Conservation (phyloP, 2,888 invertebrate genomes). For the Apotomis capreana region DNA sequence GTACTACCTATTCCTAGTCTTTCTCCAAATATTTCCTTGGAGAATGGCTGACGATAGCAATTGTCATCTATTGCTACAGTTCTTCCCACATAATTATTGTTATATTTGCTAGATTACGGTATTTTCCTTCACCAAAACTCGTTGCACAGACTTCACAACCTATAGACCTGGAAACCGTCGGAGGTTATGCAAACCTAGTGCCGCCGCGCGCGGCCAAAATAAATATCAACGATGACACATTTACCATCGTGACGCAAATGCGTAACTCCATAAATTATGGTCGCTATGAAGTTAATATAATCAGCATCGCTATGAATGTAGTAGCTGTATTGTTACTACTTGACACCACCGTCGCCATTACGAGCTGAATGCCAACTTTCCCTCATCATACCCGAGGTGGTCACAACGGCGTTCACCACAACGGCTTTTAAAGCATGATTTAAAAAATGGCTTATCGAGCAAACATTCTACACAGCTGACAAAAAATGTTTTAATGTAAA, state of each 20-base stretch:
- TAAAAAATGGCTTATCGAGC: no score
- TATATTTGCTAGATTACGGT: background rate
- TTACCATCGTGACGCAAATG: conserved; percentile 29
- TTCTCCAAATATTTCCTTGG: no score
- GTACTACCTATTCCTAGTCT: no score
- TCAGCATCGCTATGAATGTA: background rate
- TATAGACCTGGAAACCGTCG: conserved; percentile 7
- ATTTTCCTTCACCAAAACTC: conserved; percentile 8
- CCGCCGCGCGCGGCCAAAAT: conserved; percentile 11
- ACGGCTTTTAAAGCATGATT: no score
- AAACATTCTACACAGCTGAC: no score
- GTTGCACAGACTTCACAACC: background rate
- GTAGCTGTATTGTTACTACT: background rate
- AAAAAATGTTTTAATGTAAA: no score
- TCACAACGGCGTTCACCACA: no score
- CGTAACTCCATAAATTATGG: conserved; percentile 22
- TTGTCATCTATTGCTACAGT: background rate
- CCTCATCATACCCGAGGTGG: no score
- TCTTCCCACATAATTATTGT: no score
- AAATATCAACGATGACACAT: conserved; percentile 31
- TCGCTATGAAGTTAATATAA: background rate
- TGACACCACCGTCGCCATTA: no score
- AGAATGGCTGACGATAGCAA: no score
- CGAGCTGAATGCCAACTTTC: no score
- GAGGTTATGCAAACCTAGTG: conserved; percentile 17